Conservation (phyloP, 1,140 invertebrate genomes). For the Pseudomyrmex pallidus region DNA sequence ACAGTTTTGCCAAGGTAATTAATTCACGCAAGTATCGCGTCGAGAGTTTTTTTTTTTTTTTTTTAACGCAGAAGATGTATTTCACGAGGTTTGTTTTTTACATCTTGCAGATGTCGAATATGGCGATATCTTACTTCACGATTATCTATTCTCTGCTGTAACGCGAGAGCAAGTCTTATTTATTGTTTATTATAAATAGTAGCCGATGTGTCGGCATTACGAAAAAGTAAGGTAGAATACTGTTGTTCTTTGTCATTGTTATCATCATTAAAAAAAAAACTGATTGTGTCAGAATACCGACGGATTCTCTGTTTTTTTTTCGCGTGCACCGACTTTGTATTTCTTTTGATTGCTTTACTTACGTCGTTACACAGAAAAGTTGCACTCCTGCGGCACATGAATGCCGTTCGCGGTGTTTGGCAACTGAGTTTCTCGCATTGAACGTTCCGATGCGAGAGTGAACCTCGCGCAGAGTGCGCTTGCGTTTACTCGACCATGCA, state of each 20-base stretch:
- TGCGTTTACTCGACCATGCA: background rate
- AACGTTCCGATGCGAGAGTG: background rate
- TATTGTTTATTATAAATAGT: constrained; percentile 14
- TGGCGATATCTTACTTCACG: constrained; percentile 20
- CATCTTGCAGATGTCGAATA: constrained; percentile 18
- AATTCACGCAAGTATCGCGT: background rate
- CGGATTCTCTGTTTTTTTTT: too few relatives aligned
- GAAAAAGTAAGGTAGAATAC: background rate
- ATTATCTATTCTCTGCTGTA: constrained; percentile 6
- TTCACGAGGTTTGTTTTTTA: background rate
- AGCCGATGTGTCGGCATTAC: background rate
- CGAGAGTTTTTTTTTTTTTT: too few relatives aligned
- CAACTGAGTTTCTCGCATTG: background rate
- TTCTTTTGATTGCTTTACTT: too few relatives aligned
- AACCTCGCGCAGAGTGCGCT: background rate
- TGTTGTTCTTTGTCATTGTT: background rate
- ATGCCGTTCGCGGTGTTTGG: too few relatives aligned
- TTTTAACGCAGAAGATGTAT: too few relatives aligned
- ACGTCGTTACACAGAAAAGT: too few relatives aligned
- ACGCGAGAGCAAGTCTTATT: background rate
- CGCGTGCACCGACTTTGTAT: too few relatives aligned
- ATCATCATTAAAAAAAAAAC: too few relatives aligned
- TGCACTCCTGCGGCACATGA: too few relatives aligned
- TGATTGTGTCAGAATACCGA: too few relatives aligned
- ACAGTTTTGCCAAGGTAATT: constrained; percentile 30